Evolutionary conservation across 2,797 vertebrate genomes (phyloP), one percentile per base, ranked within the genome.

Genomic region (Clangula hyemalis): DNA sequence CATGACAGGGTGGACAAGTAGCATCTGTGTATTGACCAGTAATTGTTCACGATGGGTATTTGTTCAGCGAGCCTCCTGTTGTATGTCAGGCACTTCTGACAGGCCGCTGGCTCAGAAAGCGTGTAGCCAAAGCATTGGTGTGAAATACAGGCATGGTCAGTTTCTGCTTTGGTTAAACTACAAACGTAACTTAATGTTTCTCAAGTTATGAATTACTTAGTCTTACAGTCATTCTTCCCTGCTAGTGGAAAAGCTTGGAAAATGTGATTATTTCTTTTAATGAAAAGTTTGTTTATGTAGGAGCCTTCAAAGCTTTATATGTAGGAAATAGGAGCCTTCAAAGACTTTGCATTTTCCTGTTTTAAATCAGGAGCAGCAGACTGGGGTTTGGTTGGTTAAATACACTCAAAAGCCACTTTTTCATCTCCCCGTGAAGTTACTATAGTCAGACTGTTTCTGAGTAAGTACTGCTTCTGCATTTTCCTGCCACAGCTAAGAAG

Each of bases 1-100:
- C 41, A 8, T 65, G 71, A 22, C 41, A 57, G 60, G 53, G 62
- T 27, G 45, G 82, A 84, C 0, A 2, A 86, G 56, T 24, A 68
- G 56, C 30, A 70, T 81, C 77, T 88, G 71, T 2, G 0, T 87
- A 58, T 78, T 80, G 79, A 73, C 51, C 38, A 58, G 78, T 36
- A 43, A 0, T 38, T 89, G 57, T 51, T 78, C 2, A 6, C 49
- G 39, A 25, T 53, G 64, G 34, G 3, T 80, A 14, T 78, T 84
- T 86, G 62, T 88, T 93, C 93, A 94, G 79, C 41, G 43, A 76
- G 66, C 38, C 39, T 78, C 43, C 68, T 78, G 16, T 47, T 81
- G 20, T 30, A 5, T 64, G 25, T 86, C 56, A n/a, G 36, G 66
- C 88, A 13, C 22, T 38, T 93, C 71, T 79, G 53, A 47, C 60